Conservation (phyloP, 2,113 vertebrate species). For the Rhea pennata region DNA sequence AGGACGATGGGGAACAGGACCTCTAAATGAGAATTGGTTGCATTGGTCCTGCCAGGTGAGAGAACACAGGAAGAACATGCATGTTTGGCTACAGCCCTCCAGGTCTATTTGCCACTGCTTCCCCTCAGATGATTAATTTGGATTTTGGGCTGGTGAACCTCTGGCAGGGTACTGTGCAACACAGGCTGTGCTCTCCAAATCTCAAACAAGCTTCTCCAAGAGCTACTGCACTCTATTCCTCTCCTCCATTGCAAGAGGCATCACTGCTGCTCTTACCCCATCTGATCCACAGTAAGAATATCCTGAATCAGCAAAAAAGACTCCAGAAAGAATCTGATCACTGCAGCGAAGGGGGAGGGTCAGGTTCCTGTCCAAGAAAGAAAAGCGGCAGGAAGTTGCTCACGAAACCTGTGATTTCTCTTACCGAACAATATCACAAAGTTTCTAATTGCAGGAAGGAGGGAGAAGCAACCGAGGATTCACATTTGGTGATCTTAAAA, state of each 20-base stretch:
- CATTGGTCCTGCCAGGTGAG: background rate
- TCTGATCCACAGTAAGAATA: background rate
- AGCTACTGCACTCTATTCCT: background rate
- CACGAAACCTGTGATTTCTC: background rate
- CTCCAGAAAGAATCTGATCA: background rate
- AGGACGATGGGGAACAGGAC: background rate
- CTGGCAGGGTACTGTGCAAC: background rate
- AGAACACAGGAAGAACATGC: background rate
- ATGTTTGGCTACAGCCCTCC: background rate
- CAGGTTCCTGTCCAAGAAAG: background rate
- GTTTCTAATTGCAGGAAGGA: background rate
- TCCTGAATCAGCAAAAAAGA: background rate
- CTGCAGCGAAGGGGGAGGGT: background rate
- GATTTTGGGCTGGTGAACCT: background rate
- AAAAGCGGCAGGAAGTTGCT: background rate
- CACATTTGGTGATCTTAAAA: background rate
- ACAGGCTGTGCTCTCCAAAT: background rate
- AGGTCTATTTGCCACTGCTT: background rate
- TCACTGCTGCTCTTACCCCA: fast-evolving
- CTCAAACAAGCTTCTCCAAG: background rate
- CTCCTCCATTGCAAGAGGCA: background rate
- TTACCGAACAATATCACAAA: background rate
- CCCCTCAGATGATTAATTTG: background rate
- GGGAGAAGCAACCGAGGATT: background rate
- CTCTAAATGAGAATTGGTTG: background rate